phyloP scores from a whole-genome alignment of 2,888 invertebrate genomes.

The Hybos culiciformis region DNA sequence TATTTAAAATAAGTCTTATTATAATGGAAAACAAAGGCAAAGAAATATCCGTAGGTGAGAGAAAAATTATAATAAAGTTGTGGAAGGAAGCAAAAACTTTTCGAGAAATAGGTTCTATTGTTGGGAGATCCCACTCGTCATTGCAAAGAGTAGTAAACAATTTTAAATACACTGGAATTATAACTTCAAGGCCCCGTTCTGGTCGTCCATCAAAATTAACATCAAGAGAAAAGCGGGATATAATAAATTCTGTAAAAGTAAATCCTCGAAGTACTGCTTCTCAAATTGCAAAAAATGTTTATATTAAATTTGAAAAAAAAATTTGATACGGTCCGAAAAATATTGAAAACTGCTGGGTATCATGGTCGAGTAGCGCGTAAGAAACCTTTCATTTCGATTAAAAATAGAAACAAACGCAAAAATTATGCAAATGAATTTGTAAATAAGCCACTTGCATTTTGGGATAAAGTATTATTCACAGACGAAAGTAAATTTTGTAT shows the following conservation, averaged over 20 bases:
- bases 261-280: not conserved
- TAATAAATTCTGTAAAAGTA: not conserved
- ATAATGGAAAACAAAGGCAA: not conserved
- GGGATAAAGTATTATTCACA: constrained; percentile 7
- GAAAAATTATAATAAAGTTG: not conserved
- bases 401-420: constrained; percentile 4
- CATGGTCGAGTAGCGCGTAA: not conserved
- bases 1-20: too few species aligned
- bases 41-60: not conserved
- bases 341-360: not conserved
- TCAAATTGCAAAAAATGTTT: not conserved
- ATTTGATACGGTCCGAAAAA: not conserved
- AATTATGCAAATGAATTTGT: constrained; percentile 5
- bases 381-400: not conserved
- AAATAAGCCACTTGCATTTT: constrained; percentile 3
- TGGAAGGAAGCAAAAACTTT: not conserved
- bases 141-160: constrained; percentile 9
- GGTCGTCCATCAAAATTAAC: not conserved
- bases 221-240: not conserved
- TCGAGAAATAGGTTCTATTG: constrained; percentile 1
- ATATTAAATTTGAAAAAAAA: not conserved
- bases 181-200: constrained; percentile 7
- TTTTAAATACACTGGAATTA: constrained; percentile 8
- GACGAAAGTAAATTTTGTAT: constrained; percentile 11
- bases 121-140: constrained; percentile 1